Conservation (phyloP, 1,140 invertebrate genomes). For the Araneus ventricosus region DNA sequence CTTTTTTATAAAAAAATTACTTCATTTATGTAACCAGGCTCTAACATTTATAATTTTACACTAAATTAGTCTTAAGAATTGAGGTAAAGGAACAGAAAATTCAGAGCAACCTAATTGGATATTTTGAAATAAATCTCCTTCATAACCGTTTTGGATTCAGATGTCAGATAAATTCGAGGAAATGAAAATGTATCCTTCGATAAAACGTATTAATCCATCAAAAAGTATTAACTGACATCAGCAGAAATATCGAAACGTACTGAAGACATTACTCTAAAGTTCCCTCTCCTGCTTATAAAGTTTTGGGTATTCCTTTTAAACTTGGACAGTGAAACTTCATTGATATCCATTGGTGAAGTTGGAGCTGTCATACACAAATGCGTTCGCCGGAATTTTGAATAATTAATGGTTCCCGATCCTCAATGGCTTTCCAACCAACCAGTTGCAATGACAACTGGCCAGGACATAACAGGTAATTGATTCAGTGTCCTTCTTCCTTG, state of each 20-base stretch:
- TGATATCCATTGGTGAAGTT: conserved; percentile 16
- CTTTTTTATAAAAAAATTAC: too few species aligned
- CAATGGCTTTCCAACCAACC: conserved; percentile 19
- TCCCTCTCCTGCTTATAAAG: neutral
- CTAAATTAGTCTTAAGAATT: too few species aligned
- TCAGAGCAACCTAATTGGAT: too few species aligned
- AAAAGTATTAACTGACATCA: neutral
- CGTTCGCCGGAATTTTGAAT: conserved; percentile 37
- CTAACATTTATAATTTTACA: too few species aligned
- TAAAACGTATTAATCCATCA: neutral
- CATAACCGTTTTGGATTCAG: neutral
- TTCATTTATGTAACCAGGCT: too few species aligned
- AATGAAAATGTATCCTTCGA: neutral
- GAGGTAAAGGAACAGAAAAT: too few species aligned
- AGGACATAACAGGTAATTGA: conserved; percentile 55
- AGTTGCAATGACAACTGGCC: conserved; percentile 48
- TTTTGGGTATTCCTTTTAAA: neutral
- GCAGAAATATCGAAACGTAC: neutral
- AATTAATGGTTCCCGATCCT: conserved; percentile 28
- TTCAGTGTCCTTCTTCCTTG: conserved; percentile 39
- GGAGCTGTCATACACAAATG: conserved; percentile 43
- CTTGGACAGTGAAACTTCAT: neutral
- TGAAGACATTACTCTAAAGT: neutral
- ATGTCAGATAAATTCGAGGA: neutral
- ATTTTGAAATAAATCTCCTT: too few species aligned